phyloP scores from a whole-genome alignment of 1,140 invertebrate genomes.

The Cephus cinctus region DNA sequence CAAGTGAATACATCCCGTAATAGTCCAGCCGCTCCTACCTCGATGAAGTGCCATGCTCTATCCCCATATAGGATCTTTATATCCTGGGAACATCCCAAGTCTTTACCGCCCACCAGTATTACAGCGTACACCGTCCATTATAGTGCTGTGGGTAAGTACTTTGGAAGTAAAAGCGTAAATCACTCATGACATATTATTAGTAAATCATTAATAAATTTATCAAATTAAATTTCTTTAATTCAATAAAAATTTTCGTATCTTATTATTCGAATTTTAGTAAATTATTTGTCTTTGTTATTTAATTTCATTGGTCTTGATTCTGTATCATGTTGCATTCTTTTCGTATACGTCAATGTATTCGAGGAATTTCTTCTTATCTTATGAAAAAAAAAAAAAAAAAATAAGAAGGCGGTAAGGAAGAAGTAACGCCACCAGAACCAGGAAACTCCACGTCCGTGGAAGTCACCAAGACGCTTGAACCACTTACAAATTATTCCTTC shows the following conservation, averaged over 20 bases:
- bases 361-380: too few species aligned
- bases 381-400: too few species aligned
- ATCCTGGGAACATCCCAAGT: slow-evolving; percentile 58
- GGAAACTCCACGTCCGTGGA: slow-evolving; percentile 57
- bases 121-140: slow-evolving; percentile 67
- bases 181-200: too few species aligned
- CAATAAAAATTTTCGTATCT: too few species aligned
- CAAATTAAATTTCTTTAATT: too few species aligned
- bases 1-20: slow-evolving; percentile 58
- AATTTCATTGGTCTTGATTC: too few species aligned
- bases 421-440: slow-evolving; percentile 52
- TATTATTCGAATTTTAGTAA: too few species aligned
- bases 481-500: slow-evolving; percentile 69
- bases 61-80: slow-evolving; percentile 60
- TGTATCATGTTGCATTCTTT: too few species aligned
- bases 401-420: slow-evolving; percentile 61
- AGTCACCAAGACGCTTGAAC: slow-evolving; percentile 58
- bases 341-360: too few species aligned
- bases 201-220: too few species aligned
- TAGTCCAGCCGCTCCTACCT: slow-evolving; percentile 61
- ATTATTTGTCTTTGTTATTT: too few species aligned
- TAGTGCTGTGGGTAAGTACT: slow-evolving; percentile 57
- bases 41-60: slow-evolving; percentile 57
- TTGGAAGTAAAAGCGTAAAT: too few species aligned
- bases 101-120: slow-evolving; percentile 49